phyloP scores from a whole-genome alignment of 1,140 invertebrate species.

The Zaprionus taronus region DNA sequence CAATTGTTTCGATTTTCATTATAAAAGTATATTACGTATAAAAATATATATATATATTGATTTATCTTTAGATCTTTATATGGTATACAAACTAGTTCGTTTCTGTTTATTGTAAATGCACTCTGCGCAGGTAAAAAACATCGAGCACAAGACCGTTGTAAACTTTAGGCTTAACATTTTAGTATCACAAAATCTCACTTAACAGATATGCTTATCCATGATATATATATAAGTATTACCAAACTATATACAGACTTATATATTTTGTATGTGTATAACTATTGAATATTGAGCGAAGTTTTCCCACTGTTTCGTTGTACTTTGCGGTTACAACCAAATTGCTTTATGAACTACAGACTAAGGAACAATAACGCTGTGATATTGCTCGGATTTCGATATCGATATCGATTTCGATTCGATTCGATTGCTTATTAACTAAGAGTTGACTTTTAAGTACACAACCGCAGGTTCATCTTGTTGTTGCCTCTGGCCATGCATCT shows the following conservation, averaged over 20 bases:
- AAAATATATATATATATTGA: conserved; percentile 59
- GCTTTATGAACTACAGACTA: conserved; percentile 54
- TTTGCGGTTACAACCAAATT: conserved; percentile 74
- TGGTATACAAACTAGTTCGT: conserved; percentile 31
- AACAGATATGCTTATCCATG: conserved; percentile 63
- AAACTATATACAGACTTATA: conserved; percentile 4
- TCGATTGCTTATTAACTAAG: conserved; percentile 31
- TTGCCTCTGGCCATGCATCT: conserved; percentile 62
- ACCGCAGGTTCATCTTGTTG: conserved; percentile 63
- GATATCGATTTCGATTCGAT: conserved; percentile 5
- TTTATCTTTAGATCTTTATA: conserved; percentile 35
- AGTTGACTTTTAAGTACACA: conserved; percentile 75
- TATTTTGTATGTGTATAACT: conserved; percentile 28
- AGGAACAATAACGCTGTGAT: conserved; percentile 81
- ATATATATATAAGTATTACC: conserved; percentile 50
- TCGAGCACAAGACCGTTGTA: conserved; percentile 66
- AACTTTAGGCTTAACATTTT: conserved; percentile 75
- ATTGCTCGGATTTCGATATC: conserved; percentile 52
- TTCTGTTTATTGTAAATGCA: conserved; percentile 52
- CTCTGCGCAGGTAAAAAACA: conserved; percentile 56
- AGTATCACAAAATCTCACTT: conserved; percentile 78
- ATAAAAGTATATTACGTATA: conserved; percentile 72
- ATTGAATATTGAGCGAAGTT: conserved; percentile 75
- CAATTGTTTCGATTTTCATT: conserved; percentile 49
- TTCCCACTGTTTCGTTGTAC: conserved; percentile 78